Conservation (phyloP, 2,113 vertebrate species). For the Chamaea fasciata region DNA sequence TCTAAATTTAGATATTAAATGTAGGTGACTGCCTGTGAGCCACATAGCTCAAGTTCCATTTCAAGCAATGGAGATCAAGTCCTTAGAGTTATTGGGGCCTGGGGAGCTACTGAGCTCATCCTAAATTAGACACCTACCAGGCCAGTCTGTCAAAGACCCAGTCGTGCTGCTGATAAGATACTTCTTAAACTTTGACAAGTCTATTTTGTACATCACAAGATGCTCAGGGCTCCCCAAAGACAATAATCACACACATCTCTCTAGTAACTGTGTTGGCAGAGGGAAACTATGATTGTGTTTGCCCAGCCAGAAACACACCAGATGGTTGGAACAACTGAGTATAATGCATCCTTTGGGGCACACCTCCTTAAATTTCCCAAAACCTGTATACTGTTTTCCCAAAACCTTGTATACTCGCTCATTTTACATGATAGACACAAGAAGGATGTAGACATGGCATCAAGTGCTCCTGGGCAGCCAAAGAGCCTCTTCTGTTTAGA, state of each 20-base stretch:
- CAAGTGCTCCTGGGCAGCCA: not conserved
- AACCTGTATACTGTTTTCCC: not conserved
- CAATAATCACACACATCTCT: not conserved
- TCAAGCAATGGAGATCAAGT: conserved; percentile 8
- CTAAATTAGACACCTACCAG: not conserved
- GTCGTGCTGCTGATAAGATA: not conserved
- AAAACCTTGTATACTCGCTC: not conserved
- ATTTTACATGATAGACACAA: not conserved
- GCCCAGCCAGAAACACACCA: not conserved
- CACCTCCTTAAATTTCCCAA: not conserved
- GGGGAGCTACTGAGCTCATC: not conserved
- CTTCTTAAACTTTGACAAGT: not conserved
- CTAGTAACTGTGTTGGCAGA: not conserved
- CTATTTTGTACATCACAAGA: not conserved
- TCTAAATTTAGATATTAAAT: conserved; percentile 54
- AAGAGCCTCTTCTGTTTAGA: not conserved
- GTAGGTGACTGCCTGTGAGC: conserved; percentile 37
- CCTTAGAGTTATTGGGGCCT: not conserved
- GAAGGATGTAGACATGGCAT: not conserved
- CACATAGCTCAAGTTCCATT: conserved; percentile 25
- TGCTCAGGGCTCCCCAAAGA: not conserved
- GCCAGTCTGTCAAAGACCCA: not conserved
- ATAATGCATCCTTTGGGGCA: not conserved
- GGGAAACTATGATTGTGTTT: not conserved
- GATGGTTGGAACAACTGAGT: not conserved